These are phyloP conservation scores for Hyperoodon ampullatus DNA, from an alignment of 2,113 vertebrate species.

Conservation along the genomic window DNA sequence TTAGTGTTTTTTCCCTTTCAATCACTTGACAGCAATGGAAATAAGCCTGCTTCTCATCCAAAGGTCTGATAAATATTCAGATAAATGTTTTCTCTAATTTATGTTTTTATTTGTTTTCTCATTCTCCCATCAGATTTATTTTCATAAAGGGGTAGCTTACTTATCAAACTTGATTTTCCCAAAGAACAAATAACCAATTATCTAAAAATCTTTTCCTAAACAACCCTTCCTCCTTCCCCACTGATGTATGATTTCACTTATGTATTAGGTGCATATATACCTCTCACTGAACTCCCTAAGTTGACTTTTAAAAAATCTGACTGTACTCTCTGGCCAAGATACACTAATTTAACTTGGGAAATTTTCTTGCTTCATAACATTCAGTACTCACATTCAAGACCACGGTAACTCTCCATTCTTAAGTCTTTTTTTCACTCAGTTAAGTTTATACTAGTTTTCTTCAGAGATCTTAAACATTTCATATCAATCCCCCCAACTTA, in stretches of 20 bases:
- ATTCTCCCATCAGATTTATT: not conserved
- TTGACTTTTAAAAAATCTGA: not conserved
- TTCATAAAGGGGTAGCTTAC: not conserved
- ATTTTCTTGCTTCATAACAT: not conserved
- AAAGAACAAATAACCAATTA: not conserved
- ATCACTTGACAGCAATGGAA: not conserved
- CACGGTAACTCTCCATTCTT: not conserved
- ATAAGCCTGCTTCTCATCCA: not conserved
- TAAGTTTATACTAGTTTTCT: constrained; percentile 13
- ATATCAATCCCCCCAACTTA: not conserved
- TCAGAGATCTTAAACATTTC: not conserved
- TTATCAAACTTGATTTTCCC: constrained; percentile 18
- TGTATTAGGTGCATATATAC: not conserved
- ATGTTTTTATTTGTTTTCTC: not conserved
- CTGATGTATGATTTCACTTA: not conserved
- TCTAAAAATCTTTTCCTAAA: not conserved
- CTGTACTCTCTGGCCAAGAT: not conserved
- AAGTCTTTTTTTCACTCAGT: not conserved
- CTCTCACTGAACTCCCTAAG: not conserved
- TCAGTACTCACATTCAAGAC: constrained; percentile 8
- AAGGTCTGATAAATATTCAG: not conserved
- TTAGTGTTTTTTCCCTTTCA: not conserved
- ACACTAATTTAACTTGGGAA: not conserved
- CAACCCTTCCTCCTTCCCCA: not conserved
- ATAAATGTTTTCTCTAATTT: not conserved